phyloP scores from a whole-genome alignment of 1,140 invertebrate species.

The Copidosoma floridanum region DNA sequence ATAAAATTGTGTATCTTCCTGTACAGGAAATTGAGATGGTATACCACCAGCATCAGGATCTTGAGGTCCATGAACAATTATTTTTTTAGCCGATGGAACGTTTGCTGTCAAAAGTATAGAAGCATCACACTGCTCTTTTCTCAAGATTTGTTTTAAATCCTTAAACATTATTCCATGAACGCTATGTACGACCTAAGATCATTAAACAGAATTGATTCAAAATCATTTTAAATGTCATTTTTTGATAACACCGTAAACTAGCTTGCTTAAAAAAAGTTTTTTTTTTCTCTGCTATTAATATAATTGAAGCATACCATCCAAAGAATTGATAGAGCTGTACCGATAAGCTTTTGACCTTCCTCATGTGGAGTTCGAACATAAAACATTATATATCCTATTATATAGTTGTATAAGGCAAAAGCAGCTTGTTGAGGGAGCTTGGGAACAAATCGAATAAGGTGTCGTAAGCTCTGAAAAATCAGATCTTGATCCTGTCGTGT shows the following conservation, averaged over 20 bases:
- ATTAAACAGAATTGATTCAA: slow-evolving; percentile 14
- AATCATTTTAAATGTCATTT: no score
- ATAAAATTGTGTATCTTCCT: slow-evolving; percentile 98
- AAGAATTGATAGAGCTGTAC: slow-evolving; percentile 87
- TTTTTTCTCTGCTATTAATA: slow-evolving; percentile 83
- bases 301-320: slow-evolving; percentile 91
- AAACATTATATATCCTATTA: slow-evolving; percentile 99
- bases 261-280: no score
- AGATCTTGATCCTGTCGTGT: slow-evolving; percentile 94
- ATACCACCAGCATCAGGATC: slow-evolving; percentile 89
- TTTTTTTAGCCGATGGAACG: slow-evolving; percentile 98
- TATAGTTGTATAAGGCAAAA: slow-evolving; percentile 98
- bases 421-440: slow-evolving; percentile 95
- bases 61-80: slow-evolving; percentile 94
- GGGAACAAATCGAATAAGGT: slow-evolving; percentile 90
- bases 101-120: slow-evolving; percentile 96
- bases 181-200: slow-evolving; percentile 81
- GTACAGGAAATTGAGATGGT: slow-evolving; percentile 96
- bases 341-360: slow-evolving; percentile 89
- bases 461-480: slow-evolving; percentile 90
- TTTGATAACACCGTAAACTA: no score
- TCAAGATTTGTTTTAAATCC: slow-evolving; percentile 96
- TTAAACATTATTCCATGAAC: slow-evolving; percentile 99
- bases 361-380: slow-evolving; percentile 94
- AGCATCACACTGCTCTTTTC: slow-evolving; percentile 98